phyloP scores from a whole-genome alignment of 2,888 invertebrate genomes.

The Eilema griseolum region DNA sequence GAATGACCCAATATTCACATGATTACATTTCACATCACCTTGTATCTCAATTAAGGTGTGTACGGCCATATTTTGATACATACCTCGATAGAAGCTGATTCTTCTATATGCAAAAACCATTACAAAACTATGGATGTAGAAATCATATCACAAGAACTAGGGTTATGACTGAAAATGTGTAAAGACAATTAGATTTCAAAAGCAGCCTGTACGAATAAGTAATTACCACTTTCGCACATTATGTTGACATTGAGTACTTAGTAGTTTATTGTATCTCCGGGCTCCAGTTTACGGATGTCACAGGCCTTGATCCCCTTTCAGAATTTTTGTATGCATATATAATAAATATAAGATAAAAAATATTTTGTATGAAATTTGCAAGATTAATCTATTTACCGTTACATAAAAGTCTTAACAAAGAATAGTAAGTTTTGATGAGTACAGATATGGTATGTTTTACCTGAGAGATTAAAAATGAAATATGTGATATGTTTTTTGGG shows the following conservation, averaged over 20 bases:
- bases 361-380: not conserved
- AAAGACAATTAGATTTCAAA: no score
- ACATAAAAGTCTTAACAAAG: not conserved
- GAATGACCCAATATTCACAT: not conserved
- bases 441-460: no score
- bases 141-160: not conserved
- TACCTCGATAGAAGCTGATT: not conserved
- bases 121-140: not conserved
- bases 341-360: no score
- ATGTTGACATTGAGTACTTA: not conserved
- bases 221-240: not conserved
- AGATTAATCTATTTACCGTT: not conserved
- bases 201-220: not conserved
- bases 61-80: not conserved
- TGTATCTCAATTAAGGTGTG: not conserved
- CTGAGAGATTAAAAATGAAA: no score
- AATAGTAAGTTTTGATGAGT: no score
- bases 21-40: conserved; percentile 2
- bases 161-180: not conserved
- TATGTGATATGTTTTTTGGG: no score
- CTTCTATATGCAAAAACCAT: not conserved
- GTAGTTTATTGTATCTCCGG: not conserved
- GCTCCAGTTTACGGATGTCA: not conserved
- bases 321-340: not conserved
- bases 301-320: not conserved